Evolutionary conservation across 1,140 invertebrate species (phyloP), one percentile per base, ranked within the genome.

Genomic region (Meloidogyne floridensis): DNA sequence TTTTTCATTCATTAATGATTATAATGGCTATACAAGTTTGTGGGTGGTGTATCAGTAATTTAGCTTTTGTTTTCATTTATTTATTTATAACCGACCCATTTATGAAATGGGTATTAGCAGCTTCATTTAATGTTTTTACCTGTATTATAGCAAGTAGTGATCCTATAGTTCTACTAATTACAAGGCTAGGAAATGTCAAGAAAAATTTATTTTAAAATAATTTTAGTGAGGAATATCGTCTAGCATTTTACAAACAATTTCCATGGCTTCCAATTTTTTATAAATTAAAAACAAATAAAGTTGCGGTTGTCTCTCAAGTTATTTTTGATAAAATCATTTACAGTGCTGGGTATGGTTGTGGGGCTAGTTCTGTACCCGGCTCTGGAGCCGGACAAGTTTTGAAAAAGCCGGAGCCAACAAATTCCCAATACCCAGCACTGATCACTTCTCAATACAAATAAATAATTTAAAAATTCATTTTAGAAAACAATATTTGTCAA

Each of bases 1-100:
- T 65, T n/a, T 65, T 65, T 65, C 15, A 65, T 65, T 65, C 59
- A 65, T 65, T 65, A 65, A 65, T 65, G 15, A 65, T 65, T n/a
- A 65, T 65, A 65, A 65, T 65, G 59, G 0, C n/a, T n/a, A 65
- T 65, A 6, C 59, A 65, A 65, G 59, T 65, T n/a, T 65, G 59
- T 65, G 59, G 59, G 5, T 65, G 59, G 59, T 13, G 10, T 65
- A 65, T 65, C 4, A 65, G 59, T 1, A 11, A 65, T 65, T 65
- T 65, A 8, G 59, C 59, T 18, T 65, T 65, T 65, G 15, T n/a
- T 65, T 8, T 65, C 2, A 65, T 65, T 18, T 65, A n/a, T 65
- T 65, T n/a, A 4, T 65, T 65, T 6, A 18, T 65, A 65, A 65
- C n/a, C 0, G 59, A 65, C 2, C 59, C 59, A n/a, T 65, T 65